phyloP scores from a whole-genome alignment of 2,888 invertebrate species.

The Tetramorium bicarinatum region DNA sequence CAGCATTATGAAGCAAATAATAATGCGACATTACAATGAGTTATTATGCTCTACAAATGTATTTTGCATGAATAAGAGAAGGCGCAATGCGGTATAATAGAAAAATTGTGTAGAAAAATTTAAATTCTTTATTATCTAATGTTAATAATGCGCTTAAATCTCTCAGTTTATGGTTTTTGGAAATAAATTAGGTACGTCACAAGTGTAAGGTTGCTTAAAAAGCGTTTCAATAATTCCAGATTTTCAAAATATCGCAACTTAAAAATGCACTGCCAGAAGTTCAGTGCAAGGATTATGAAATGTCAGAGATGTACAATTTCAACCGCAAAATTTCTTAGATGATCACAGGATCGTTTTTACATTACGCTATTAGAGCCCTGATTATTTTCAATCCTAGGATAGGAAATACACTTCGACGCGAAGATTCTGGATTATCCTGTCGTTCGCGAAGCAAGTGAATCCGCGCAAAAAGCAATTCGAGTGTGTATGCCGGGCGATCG shows the following conservation, averaged over 20 bases:
- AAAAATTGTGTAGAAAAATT: background rate
- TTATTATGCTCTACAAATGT: slow-evolving; percentile 12
- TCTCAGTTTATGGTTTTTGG: background rate
- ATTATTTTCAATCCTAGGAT: slow-evolving; percentile 57
- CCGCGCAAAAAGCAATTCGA: slow-evolving; percentile 66
- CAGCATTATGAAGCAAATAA: slow-evolving; percentile 37
- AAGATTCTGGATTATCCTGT: slow-evolving; percentile 60
- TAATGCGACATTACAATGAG: slow-evolving; percentile 28
- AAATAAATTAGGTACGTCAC: background rate
- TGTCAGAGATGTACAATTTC: background rate
- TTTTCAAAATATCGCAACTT: background rate
- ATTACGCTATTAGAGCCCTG: slow-evolving; percentile 58
- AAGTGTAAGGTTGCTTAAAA: background rate
- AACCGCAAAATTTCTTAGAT: background rate
- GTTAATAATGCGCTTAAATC: background rate
- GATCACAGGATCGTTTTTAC: background rate
- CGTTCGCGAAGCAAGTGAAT: slow-evolving; percentile 50
- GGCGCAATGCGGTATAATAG: background rate
- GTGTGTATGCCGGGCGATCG: slow-evolving; percentile 60
- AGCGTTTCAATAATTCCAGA: background rate
- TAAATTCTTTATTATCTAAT: background rate
- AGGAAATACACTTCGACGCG: slow-evolving; percentile 44
- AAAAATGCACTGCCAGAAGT: background rate
- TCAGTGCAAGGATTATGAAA: background rate
- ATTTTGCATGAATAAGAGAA: background rate